phyloP scores from a whole-genome alignment of 2,113 vertebrate species.

The Heterotis niloticus region DNA sequence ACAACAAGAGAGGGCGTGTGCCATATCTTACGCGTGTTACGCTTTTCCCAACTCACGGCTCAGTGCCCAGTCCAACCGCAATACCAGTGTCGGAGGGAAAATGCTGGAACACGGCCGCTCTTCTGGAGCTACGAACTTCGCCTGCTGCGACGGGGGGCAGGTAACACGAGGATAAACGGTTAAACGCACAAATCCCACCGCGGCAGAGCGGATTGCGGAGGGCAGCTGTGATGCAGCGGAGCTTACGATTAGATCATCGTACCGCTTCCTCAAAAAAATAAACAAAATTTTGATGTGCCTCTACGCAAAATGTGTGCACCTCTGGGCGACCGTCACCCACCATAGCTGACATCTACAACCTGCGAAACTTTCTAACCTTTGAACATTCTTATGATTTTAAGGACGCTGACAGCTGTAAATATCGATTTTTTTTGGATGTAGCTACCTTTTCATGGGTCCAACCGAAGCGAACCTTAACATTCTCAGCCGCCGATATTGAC shows the following conservation, averaged over 20 bases:
- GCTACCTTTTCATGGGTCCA: no score
- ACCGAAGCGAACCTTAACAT: no score
- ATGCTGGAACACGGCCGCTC: constrained; percentile 82
- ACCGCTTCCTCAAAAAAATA: not conserved
- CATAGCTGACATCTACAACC: no score
- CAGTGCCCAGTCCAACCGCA: not conserved
- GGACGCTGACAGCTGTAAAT: no score
- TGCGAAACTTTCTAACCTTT: no score
- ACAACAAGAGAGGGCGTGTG: not conserved
- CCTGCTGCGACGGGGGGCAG: constrained; percentile 68
- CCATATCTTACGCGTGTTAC: not conserved
- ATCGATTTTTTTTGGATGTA: no score
- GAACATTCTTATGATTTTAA: no score
- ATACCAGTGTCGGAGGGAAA: constrained; percentile 19
- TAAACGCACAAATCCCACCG: constrained; percentile 58
- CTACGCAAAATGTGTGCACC: no score
- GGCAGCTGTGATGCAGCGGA: constrained; percentile 54
- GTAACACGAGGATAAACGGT: constrained; percentile 62
- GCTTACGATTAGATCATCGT: constrained; percentile 60
- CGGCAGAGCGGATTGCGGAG: constrained; percentile 48
- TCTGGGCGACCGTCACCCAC: no score
- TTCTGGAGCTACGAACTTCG: constrained; percentile 83
- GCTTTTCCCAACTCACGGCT: not conserved
- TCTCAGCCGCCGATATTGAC: no score
- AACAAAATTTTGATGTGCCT: not conserved